Base-by-base conservation (phyloP, 2,113 vertebrate species). In the Pavo muticus region DNA sequence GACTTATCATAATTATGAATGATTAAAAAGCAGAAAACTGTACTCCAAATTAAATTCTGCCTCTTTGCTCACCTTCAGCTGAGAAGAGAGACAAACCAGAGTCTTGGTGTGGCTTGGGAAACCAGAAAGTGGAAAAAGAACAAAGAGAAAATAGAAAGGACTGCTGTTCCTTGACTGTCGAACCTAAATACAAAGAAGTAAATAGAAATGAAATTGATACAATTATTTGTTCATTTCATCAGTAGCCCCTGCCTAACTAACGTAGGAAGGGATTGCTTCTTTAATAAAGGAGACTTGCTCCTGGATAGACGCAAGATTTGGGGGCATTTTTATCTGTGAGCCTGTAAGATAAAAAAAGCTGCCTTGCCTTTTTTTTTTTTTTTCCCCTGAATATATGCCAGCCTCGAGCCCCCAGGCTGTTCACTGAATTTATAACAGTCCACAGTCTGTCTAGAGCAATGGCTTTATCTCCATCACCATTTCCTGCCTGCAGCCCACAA, bases 391-490 rank as follows among this genome's bases (percentile, higher is more conserved):
- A 21, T 21, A 4, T 20, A 0, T 57, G 69, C 63, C 65, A 63
- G 30, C 48, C 16, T 1, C 60, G 67, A 80, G n/a, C 6, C 35
- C n/a, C 32, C 8, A 6, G 68, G 68, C 42, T 70, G 4, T 25
- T 89, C n/a, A 12, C 4, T 27, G 54, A 12, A 47, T 73, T 30
- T 44, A 3, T 5, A 24, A 29, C 54, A 27, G 21, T 2, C 48
- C n/a, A 1, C 6, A 42, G 25, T 44, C 50, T 70, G 65, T 2
- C n/a, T 48, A 13, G n/a, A 30, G 24, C 87, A 10, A 0, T 1
- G 10, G 52, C 5, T 7, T 48, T 25, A 35, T 25, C 32, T 44
- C 67, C 14, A 4, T 23, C 82, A 5, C 19, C 0, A 0, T 7
- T 8, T 52, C 54, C 45, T 54, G 35, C 69, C 52, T 17, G 50